Evolutionary conservation across 2,797 vertebrate genomes (phyloP), one percentile per base, ranked within the genome.

Genomic region (Chromis chromis): DNA sequence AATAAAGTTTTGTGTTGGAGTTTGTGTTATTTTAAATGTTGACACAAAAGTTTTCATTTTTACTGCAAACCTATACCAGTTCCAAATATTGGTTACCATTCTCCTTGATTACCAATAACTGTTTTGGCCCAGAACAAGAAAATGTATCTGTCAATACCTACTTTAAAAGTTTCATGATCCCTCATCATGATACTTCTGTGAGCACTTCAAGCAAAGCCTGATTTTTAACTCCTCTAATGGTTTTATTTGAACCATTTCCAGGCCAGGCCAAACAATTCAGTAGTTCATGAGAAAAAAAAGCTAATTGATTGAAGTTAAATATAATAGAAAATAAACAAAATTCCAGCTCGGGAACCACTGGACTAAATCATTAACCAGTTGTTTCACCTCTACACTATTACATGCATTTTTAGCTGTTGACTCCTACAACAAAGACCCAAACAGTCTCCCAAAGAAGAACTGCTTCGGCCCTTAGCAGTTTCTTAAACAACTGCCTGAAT

Each of bases 401-500:
- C 2, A 36, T 11, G 33, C 11, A 36, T 36, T 19, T 46, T 49
- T n/a, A 17, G 44, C 8, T 17, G 8, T n/a, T n/a, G 19, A 48
- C 8, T 36, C 28, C n/a, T 46, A 63, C 4, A 12, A 8, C 22
- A 50, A 46, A 79, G 21, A 57, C 19, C 39, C 4, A 46, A 67
- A 22, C 42, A 33, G 50, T 56, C 27, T 24, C n/a, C 12, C 2
- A 33, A 44, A 52, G 28, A 59, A 52, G 1, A 49, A 31, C 4
- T 12, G 28, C 24, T 17, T 22, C 22, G 10, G 13, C 25, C 39
- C 14, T 17, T 46, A 63, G 25, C 53, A 24, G 33, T 25, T 53
- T 81, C 25, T 28, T 33, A 42, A 67, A 62, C 44, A 31, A 61
- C 10, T 39, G 21, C 42, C n/a, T 24, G n/a, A 25, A 31, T 42